Conservation (phyloP, 2,888 invertebrate species). For the Pilophorus perplexus region DNA sequence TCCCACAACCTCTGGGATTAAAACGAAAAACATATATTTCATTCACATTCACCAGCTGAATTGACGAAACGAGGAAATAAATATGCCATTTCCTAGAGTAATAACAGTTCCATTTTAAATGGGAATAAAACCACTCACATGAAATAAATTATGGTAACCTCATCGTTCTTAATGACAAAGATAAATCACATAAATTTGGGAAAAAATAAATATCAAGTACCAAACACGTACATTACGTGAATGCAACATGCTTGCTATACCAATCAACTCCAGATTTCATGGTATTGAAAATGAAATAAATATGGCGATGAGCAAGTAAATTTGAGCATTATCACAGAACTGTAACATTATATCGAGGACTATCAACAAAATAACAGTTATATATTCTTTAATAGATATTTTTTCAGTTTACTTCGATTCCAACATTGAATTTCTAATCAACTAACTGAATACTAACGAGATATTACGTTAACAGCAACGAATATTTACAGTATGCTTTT, state of each 20-base stretch:
- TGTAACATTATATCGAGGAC: slow-evolving; percentile 35
- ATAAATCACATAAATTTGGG: slow-evolving; percentile 24
- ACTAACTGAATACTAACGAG: slow-evolving; percentile 33
- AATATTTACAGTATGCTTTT: slow-evolving; percentile 25
- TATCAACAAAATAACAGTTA: slow-evolving; percentile 36
- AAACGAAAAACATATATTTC: slow-evolving; percentile 21
- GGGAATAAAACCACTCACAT: slow-evolving; percentile 10
- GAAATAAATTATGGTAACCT: slow-evolving; percentile 31
- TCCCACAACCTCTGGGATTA: slow-evolving; percentile 39
- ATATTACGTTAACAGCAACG: slow-evolving; percentile 26
- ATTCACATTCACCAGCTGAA: slow-evolving; percentile 30
- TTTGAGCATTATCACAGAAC: slow-evolving; percentile 42
- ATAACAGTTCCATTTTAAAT: slow-evolving; percentile 16
- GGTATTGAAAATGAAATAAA: slow-evolving; percentile 32
- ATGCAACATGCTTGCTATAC: no score
- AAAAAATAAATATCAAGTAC: slow-evolving; percentile 19
- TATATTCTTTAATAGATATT: slow-evolving; percentile 31
- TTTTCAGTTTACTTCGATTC: slow-evolving; percentile 22
- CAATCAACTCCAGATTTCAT: slow-evolving; percentile 5
- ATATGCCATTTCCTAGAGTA: slow-evolving; percentile 16
- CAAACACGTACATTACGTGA: neutral
- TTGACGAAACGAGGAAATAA: slow-evolving; percentile 35
- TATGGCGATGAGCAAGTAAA: slow-evolving; percentile 41
- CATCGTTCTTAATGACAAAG: slow-evolving; percentile 20
- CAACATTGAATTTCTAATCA: slow-evolving; percentile 24